These are phyloP conservation scores for Andricus quercusramuli DNA, from an alignment of 2,888 invertebrate species.

Conservation along the genomic window DNA sequence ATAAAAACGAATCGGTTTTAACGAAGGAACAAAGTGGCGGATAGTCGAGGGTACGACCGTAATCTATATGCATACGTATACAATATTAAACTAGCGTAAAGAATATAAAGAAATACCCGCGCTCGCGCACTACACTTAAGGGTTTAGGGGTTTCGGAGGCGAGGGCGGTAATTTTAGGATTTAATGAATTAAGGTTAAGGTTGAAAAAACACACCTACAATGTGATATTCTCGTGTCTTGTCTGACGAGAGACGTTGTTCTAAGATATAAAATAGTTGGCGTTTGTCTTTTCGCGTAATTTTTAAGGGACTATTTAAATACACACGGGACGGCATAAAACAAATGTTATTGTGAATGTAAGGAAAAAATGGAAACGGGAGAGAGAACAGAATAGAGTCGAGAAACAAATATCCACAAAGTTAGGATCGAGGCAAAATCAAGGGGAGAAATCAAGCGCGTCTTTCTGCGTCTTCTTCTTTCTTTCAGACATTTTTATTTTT, in stretches of 20 bases:
- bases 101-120: conserved; percentile 27
- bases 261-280: conserved; percentile 64
- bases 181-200: conserved; percentile 46
- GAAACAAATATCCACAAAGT: conserved; percentile 51
- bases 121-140: conserved; percentile 45
- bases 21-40: conserved; percentile 32
- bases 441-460: conserved; percentile 41
- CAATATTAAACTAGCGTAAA: conserved; percentile 24
- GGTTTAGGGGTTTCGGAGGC: conserved; percentile 40
- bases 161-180: conserved; percentile 31
- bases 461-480: conserved; percentile 49
- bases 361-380: conserved; percentile 10
- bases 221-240: conserved; percentile 78
- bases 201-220: conserved; percentile 70
- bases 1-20: conserved; percentile 28
- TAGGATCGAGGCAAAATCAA: conserved; percentile 45
- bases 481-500: conserved; percentile 40
- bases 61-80: conserved; percentile 42
- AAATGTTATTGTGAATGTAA: conserved; percentile 49
- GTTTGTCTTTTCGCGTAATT: conserved; percentile 49
- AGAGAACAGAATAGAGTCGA: conserved; percentile 42
- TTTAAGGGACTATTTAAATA: conserved; percentile 48
- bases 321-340: background rate
- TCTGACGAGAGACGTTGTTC: conserved; percentile 76
- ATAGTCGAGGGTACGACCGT: conserved; percentile 37